Conservation (phyloP, 2,888 invertebrate genomes). For the Melieria picta region DNA sequence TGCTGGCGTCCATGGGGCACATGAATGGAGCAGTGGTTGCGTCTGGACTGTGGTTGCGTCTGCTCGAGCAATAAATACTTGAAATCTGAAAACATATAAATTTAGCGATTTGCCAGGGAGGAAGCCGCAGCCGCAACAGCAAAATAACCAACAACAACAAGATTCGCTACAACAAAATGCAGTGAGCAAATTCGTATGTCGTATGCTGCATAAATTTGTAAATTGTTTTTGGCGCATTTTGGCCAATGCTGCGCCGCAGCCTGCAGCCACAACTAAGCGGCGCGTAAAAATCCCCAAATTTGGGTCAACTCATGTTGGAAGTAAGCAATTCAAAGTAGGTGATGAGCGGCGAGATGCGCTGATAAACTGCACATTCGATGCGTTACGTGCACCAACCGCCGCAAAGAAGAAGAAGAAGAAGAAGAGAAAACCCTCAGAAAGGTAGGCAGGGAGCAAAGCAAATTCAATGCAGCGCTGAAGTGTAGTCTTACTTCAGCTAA, state of each 20-base stretch:
- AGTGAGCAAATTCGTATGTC: constrained; percentile 7
- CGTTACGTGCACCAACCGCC: too few relatives aligned
- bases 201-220: constrained; percentile 44
- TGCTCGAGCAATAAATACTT: constrained; percentile 59
- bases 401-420: too few relatives aligned
- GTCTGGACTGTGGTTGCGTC: constrained; percentile 15
- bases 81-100: constrained; percentile 63
- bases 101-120: constrained; percentile 61
- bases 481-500: too few relatives aligned
- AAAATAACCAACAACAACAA: constrained; percentile 21
- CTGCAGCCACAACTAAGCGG: not conserved
- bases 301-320: constrained; percentile 45
- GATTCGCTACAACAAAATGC: not conserved
- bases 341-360: constrained; percentile 59
- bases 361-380: constrained; percentile 53
- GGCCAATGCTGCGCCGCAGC: not conserved
- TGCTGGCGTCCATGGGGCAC: constrained; percentile 38
- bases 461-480: too few relatives aligned
- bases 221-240: constrained; percentile 56
- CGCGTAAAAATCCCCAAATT: constrained; percentile 38
- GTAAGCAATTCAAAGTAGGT: constrained; percentile 59
- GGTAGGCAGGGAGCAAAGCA: too few relatives aligned
- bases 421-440: too few relatives aligned
- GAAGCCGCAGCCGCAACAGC: constrained; percentile 36
- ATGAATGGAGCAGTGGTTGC: constrained; percentile 12